Conservation (phyloP, 2,888 invertebrate species). For the Rotaria socialis region DNA sequence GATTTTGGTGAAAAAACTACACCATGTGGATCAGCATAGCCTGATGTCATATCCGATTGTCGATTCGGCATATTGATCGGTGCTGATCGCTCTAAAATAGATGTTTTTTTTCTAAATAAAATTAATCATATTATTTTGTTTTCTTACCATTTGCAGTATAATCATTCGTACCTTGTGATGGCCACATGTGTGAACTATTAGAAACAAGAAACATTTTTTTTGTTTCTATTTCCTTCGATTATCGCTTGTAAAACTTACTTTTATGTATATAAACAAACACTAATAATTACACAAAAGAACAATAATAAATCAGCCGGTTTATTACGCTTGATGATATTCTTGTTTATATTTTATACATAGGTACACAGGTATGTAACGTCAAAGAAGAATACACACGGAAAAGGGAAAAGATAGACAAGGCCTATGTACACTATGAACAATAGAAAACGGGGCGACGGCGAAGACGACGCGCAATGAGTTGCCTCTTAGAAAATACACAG, state of each 20-base stretch:
- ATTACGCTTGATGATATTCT: background rate
- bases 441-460: background rate
- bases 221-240: too few relatives aligned
- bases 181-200: background rate
- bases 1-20: slow-evolving; percentile 24
- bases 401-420: slow-evolving; percentile 23
- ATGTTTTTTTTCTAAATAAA: background rate
- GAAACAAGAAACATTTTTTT: background rate
- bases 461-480: background rate
- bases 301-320: slow-evolving; percentile 13
- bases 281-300: background rate
- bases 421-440: slow-evolving; percentile 28
- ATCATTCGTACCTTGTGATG: background rate
- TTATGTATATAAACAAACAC: background rate
- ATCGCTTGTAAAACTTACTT: background rate
- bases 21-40: background rate
- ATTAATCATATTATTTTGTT: background rate
- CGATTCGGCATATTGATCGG: slow-evolving; percentile 1
- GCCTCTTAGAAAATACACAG: background rate
- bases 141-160: background rate
- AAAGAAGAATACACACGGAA: slow-evolving; percentile 27
- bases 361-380: background rate
- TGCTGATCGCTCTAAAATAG: slow-evolving; percentile 15
- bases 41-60: background rate
- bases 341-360: slow-evolving; percentile 10